Conservation (phyloP, 2,113 vertebrate genomes). For the Gymnobelideus leadbeateri region DNA sequence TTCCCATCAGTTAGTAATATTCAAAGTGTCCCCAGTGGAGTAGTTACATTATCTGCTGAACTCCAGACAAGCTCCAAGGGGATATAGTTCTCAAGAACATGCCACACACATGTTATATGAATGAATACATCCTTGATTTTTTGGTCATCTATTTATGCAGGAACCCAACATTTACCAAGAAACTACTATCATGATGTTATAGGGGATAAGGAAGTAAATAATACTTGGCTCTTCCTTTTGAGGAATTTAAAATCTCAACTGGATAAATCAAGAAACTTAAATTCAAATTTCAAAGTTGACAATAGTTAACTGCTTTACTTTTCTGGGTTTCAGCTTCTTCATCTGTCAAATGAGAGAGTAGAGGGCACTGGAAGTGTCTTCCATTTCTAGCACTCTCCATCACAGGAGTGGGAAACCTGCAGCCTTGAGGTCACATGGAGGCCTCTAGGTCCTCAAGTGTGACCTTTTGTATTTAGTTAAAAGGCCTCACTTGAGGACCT, state of each 20-base stretch:
- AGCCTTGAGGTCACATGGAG: no score
- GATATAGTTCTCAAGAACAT: neutral
- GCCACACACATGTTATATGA: neutral
- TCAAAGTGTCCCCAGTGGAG: neutral
- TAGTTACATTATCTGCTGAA: neutral
- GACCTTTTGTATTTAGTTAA: no score
- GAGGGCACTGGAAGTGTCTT: neutral
- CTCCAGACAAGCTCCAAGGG: neutral
- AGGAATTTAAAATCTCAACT: neutral
- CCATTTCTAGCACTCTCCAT: neutral
- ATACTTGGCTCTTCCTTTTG: neutral
- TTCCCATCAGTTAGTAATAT: neutral
- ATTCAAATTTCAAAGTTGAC: neutral
- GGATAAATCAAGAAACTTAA: neutral
- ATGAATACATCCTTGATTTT: neutral
- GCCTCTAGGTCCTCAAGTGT: no score
- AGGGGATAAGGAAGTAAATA: neutral
- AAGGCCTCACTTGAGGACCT: no score
- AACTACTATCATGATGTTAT: neutral
- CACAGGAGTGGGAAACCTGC: no score
- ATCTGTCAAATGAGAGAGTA: neutral
- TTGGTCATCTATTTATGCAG: neutral
- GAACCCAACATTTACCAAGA: neutral
- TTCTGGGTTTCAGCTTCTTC: neutral
- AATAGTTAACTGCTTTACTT: neutral